phyloP scores from a whole-genome alignment of 2,888 invertebrate species.

The Heteromyza rotundicornis region DNA sequence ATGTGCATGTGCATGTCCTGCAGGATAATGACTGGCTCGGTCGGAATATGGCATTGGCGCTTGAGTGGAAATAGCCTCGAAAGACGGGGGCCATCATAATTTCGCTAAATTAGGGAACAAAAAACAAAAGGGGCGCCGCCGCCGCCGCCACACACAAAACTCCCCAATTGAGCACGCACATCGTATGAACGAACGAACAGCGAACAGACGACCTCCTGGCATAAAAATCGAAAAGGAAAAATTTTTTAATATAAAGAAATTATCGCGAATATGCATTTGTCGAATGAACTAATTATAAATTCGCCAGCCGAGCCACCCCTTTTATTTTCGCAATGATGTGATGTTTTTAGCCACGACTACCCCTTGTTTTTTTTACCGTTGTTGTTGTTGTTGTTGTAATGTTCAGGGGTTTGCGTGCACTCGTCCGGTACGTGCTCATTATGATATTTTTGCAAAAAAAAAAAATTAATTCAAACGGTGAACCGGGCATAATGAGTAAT shows the following conservation, averaged over 20 bases:
- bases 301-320: background rate
- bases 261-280: background rate
- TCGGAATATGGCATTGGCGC: no score
- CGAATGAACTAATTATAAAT: slow-evolving; percentile 1
- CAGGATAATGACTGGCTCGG: slow-evolving; percentile 37
- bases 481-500: background rate
- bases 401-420: background rate
- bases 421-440: slow-evolving; percentile 1
- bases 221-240: slow-evolving; percentile 17
- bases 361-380: background rate
- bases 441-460: background rate
- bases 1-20: slow-evolving; percentile 38
- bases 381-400: background rate
- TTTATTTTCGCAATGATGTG: background rate
- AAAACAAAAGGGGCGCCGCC: slow-evolving; percentile 38
- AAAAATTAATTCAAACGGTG: background rate
- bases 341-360: background rate
- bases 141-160: no score
- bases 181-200: no score
- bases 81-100: slow-evolving; percentile 47
- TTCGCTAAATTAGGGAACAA: slow-evolving; percentile 56
- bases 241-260: slow-evolving; percentile 26
- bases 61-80: no score
- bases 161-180: slow-evolving; percentile 58
- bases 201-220: no score